Evolutionary conservation across 2,797 vertebrate genomes (phyloP).

Genomic region (Ceyx erithaca): DNA sequence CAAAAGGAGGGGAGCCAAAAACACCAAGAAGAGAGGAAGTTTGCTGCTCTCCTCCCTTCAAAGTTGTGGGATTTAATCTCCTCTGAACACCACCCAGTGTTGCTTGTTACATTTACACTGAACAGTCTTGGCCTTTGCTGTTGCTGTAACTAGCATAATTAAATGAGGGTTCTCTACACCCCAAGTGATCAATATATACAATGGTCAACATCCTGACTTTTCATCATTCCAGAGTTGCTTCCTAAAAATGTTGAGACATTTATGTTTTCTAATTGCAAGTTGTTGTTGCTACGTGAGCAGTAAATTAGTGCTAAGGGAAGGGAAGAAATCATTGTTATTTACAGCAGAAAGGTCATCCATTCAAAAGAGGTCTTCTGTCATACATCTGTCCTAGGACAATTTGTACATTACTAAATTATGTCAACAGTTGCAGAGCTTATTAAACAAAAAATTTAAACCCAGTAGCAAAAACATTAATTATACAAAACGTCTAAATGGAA

Average conservation of each 20-base stretch:
- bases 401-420: neutral
- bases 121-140: neutral
- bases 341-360: conserved; percentile 31
- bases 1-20: neutral
- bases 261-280: conserved; percentile 12
- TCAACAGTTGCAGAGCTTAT: conserved; percentile 12
- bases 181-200: neutral
- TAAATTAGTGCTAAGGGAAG: conserved; percentile 29
- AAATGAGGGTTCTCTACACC: neutral
- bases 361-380: conserved; percentile 4
- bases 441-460: neutral
- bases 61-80: neutral
- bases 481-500: conserved; percentile 31
- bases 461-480: conserved; percentile 55
- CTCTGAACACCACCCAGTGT: neutral
- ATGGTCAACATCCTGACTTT: neutral
- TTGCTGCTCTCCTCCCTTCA: neutral
- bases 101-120: neutral
- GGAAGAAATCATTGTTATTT: conserved; percentile 22
- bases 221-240: neutral
- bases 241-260: neutral
- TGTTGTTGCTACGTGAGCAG: neutral
- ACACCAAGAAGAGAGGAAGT: neutral
- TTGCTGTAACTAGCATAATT: neutral
- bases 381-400: neutral